A percentile compares a stretch with the other conserved stretches of the same genome.
These are phyloP conservation scores for Antheraea assamensis DNA, from an alignment of 2,888 invertebrate genomes.

Conservation along the genomic window DNA sequence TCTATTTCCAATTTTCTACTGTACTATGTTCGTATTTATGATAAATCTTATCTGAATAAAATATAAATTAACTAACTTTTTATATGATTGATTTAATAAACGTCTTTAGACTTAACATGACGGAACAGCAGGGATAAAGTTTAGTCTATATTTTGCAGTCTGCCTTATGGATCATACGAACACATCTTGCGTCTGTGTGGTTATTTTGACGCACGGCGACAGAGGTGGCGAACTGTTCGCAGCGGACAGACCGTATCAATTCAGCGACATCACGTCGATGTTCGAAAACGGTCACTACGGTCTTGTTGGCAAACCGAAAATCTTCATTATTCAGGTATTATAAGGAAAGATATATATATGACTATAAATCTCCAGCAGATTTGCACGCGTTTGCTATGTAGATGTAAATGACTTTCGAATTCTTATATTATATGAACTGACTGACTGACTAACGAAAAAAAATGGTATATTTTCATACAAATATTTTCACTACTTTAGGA, in stretches of 20 bases:
- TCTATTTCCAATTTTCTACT: neutral
- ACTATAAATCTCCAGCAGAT: neutral
- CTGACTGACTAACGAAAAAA: no score
- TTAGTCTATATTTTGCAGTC: slow-evolving; percentile 38
- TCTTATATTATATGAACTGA: no score
- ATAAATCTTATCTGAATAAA: neutral
- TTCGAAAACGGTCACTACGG: slow-evolving; percentile 24
- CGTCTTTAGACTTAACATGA: neutral
- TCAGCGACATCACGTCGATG: slow-evolving; percentile 25
- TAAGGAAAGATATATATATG: neutral
- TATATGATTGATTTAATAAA: neutral
- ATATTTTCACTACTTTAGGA: no score
- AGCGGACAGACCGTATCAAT: slow-evolving; percentile 26
- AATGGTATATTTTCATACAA: no score
- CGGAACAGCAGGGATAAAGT: neutral
- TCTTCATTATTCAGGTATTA: slow-evolving; percentile 28
- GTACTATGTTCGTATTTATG: neutral
- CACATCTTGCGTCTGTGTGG: slow-evolving; percentile 60
- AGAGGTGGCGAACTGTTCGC: slow-evolving; percentile 26
- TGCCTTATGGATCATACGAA: slow-evolving; percentile 48
- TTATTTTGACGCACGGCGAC: slow-evolving; percentile 58
- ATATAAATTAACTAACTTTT: neutral
- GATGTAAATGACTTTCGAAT: no score
- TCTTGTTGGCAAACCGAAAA: slow-evolving; percentile 29
- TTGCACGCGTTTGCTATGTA: no score